Conservation (phyloP, 2,113 vertebrate genomes). For the Pteropus alecto region DNA sequence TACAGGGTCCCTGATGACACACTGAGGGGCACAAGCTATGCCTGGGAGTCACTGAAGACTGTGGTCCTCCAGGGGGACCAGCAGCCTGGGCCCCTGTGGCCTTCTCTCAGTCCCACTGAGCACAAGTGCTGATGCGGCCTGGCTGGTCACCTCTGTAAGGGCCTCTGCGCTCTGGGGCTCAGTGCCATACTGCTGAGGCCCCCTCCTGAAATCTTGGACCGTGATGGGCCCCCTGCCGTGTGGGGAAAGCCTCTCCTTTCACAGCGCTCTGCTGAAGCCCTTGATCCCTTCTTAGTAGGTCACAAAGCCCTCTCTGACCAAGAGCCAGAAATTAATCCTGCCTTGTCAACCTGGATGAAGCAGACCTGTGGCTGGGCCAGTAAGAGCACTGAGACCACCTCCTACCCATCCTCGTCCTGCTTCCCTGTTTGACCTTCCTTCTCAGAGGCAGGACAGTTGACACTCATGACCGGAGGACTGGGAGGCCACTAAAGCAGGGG, state of each 20-base stretch:
- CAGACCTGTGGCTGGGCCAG: not conserved
- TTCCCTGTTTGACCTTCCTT: not conserved
- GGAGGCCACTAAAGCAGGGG: too few relatives aligned
- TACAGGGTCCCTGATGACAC: constrained; percentile 27
- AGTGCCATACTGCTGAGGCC: not conserved
- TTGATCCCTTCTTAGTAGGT: constrained; percentile 14
- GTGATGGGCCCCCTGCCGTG: not conserved
- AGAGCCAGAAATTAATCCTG: constrained; percentile 11
- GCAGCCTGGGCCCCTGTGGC: not conserved
- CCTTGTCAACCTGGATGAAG: not conserved
- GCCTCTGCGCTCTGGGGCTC: not conserved
- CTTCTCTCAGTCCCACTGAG: not conserved
- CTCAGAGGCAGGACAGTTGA: not conserved
- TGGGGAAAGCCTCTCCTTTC: not conserved
- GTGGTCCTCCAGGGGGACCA: fast-evolving
- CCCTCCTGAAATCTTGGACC: not conserved
- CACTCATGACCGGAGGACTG: fast-evolving
- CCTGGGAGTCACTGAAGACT: not conserved
- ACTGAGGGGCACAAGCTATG: not conserved
- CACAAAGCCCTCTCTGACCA: not conserved
- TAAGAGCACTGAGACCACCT: fast-evolving
- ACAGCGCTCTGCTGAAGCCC: not conserved
- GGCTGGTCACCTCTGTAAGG: not conserved
- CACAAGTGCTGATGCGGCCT: fast-evolving
- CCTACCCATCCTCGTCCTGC: fast-evolving